These are phyloP conservation scores for Macropus fuliginosus DNA, from an alignment of 2,797 vertebrate genomes.

Conservation along the genomic window DNA sequence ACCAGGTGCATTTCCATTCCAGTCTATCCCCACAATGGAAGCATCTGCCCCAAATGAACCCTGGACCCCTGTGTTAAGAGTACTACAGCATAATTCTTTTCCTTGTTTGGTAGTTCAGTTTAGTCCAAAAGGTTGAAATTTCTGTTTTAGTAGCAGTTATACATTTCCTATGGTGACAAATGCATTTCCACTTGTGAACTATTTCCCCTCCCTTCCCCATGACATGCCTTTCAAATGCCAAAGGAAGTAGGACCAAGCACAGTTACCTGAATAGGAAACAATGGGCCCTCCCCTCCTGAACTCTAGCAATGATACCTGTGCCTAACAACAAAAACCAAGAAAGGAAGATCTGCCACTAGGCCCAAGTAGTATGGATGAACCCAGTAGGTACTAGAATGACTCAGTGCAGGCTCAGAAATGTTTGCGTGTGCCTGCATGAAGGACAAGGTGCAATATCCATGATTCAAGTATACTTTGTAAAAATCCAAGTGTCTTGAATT, in stretches of 20 bases:
- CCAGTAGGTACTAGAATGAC: constrained; percentile 38
- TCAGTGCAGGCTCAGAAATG: neutral
- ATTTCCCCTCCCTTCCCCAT: neutral
- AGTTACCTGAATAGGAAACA: constrained; percentile 61
- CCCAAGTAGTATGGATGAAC: constrained; percentile 51
- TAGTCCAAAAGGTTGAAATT: constrained; percentile 37
- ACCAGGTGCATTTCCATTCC: neutral
- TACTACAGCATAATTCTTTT: neutral
- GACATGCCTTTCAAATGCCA: constrained; percentile 32
- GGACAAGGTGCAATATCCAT: constrained; percentile 23
- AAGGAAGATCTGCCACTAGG: constrained; percentile 29
- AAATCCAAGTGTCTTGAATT: constrained; percentile 68
- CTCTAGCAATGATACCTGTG: neutral
- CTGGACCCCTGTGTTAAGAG: neutral
- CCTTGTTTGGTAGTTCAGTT: neutral
- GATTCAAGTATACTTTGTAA: constrained; percentile 66
- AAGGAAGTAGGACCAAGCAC: constrained; percentile 50
- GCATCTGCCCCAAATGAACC: neutral
- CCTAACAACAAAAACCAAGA: constrained; percentile 40
- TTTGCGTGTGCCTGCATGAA: neutral
- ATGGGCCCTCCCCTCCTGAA: constrained; percentile 2
- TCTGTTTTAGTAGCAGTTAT: constrained; percentile 31
- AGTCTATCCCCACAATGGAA: neutral
- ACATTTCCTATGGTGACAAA: constrained; percentile 41
- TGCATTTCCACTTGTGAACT: constrained; percentile 38